Conservation (phyloP, 1,140 invertebrate species). For the Drosophila obscura region DNA sequence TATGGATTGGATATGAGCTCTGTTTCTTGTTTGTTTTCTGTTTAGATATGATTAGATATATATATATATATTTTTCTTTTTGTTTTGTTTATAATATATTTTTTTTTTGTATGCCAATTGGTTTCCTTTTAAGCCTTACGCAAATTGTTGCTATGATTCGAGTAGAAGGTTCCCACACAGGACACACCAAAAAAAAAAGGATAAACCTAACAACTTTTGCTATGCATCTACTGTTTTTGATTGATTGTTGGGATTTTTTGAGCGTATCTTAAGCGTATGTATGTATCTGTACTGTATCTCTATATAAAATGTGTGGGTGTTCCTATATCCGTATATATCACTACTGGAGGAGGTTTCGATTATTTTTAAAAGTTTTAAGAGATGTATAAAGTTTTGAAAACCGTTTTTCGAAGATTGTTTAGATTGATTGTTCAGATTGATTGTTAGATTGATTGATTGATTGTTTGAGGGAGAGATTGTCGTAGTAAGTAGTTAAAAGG, state of each 20-base stretch:
- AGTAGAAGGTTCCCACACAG: too few relatives aligned
- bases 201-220: constrained; percentile 13
- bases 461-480: constrained; percentile 67
- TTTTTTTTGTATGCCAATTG: constrained; percentile 61
- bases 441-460: constrained; percentile 61
- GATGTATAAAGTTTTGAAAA: constrained; percentile 68
- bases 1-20: constrained; percentile 42
- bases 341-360: constrained; percentile 10
- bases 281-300: not conserved
- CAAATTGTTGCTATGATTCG: constrained; percentile 68
- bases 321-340: constrained; percentile 13
- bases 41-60: constrained; percentile 19
- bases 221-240: not conserved
- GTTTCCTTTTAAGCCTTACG: constrained; percentile 61
- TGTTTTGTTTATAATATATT: constrained; percentile 8
- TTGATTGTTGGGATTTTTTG: constrained; percentile 15
- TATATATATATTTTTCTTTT: constrained; percentile 34
- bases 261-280: constrained; percentile 25
- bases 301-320: not conserved
- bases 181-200: constrained; percentile 15
- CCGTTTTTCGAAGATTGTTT: constrained; percentile 71
- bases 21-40: constrained; percentile 17
- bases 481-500: constrained; percentile 62
- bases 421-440: constrained; percentile 41
- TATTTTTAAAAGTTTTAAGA: not conserved